phyloP scores from a whole-genome alignment of 1,140 invertebrate genomes.

The Hylyphantes graminicola region DNA sequence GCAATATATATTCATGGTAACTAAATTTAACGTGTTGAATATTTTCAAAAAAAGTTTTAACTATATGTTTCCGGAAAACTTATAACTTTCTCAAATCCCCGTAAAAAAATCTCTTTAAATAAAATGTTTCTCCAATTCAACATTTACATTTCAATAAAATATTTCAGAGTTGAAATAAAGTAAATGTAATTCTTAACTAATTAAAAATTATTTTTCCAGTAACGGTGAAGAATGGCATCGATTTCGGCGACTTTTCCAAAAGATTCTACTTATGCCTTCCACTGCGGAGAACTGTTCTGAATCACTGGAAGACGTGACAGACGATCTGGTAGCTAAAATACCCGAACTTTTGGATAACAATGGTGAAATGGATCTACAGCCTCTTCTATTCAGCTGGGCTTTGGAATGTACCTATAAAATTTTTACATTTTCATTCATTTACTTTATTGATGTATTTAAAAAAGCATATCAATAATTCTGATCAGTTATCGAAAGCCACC shows the following conservation, averaged over 20 bases:
- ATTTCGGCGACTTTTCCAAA: slow-evolving; percentile 78
- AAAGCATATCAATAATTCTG: no score
- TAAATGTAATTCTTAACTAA: background rate
- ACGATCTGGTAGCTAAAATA: slow-evolving; percentile 73
- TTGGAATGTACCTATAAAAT: slow-evolving; percentile 68
- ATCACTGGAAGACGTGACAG: slow-evolving; percentile 74
- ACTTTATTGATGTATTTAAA: no score
- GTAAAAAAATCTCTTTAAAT: no score
- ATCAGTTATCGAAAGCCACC: no score
- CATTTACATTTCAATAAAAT: background rate
- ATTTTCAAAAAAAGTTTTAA: no score
- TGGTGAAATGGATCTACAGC: slow-evolving; percentile 62
- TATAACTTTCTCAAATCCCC: no score
- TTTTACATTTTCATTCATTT: no score
- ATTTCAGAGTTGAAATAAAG: background rate
- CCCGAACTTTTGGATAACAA: background rate
- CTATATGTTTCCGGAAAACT: no score
- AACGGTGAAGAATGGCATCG: slow-evolving; percentile 87
- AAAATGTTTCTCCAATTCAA: background rate
- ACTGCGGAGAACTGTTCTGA: slow-evolving; percentile 77
- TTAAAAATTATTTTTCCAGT: slow-evolving; percentile 69
- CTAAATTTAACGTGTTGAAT: no score
- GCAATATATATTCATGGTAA: no score
- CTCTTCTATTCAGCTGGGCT: slow-evolving; percentile 64
- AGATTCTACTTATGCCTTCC: slow-evolving; percentile 78